phyloP scores from a whole-genome alignment of 2,113 vertebrate genomes.

The Suricata suricatta region DNA sequence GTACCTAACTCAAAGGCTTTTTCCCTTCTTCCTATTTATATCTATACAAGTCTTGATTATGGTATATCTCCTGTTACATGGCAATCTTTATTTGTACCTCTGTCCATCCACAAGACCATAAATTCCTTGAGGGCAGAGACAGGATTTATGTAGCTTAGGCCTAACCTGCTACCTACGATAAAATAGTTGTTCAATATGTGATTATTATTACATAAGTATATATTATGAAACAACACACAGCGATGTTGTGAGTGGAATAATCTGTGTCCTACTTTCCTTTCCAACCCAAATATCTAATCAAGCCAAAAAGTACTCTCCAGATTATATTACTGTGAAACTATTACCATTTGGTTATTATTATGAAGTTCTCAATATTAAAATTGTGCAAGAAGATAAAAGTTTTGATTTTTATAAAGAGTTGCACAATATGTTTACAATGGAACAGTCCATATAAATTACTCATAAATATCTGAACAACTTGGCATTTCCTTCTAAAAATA shows the following conservation, averaged over 20 bases:
- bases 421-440: background rate
- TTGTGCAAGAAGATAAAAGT: background rate
- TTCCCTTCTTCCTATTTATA: slow-evolving; percentile 9
- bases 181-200: background rate
- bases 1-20: background rate
- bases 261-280: background rate
- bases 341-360: background rate
- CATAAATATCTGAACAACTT: background rate
- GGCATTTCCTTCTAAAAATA: background rate
- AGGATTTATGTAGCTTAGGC: background rate
- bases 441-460: background rate
- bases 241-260: background rate
- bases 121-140: background rate
- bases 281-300: slow-evolving; percentile 20
- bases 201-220: background rate
- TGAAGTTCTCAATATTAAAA: background rate
- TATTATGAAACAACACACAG: background rate
- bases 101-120: background rate
- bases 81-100: slow-evolving; percentile 13
- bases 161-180: background rate
- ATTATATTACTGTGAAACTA: background rate
- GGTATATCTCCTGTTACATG: background rate
- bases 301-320: background rate
- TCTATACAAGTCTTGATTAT: background rate
- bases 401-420: background rate